A percentile compares a stretch with the other conserved stretches of the same genome.
These are phyloP conservation scores for Amphiprion percula DNA, from an alignment of 2,113 vertebrate genomes.

Conservation along the genomic window DNA sequence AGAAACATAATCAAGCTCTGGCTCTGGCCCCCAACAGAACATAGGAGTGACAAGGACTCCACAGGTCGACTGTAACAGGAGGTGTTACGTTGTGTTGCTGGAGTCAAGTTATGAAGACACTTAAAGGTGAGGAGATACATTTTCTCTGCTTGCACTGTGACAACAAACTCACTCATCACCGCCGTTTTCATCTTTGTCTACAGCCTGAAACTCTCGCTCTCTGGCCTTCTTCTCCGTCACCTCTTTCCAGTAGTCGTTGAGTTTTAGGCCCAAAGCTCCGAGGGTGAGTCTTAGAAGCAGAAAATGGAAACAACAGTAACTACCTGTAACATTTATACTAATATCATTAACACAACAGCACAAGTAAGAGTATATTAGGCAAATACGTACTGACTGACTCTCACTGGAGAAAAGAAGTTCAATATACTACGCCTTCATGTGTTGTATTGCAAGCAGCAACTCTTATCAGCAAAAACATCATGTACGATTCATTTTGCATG, in stretches of 20 bases:
- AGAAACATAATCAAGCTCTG: neutral
- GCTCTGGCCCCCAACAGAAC: neutral
- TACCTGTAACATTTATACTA: neutral
- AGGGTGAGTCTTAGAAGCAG: slow-evolving; percentile 79
- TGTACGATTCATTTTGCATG: neutral
- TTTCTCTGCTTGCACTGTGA: neutral
- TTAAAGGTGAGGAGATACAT: neutral
- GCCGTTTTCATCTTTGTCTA: slow-evolving; percentile 48
- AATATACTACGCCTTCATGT: too few relatives aligned
- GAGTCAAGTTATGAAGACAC: too few relatives aligned
- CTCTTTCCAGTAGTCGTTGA: slow-evolving; percentile 88
- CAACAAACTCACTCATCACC: slow-evolving; percentile 58
- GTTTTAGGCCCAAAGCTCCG: slow-evolving; percentile 85
- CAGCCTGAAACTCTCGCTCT: slow-evolving; percentile 72
- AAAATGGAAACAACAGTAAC: neutral
- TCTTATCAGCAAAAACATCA: too few relatives aligned
- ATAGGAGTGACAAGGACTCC: too few relatives aligned
- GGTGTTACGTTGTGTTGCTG: too few relatives aligned
- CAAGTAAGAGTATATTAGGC: neutral
- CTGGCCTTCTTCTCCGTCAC: slow-evolving; percentile 80
- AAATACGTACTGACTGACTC: too few relatives aligned
- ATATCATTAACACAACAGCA: neutral
- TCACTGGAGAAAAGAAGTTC: neutral
- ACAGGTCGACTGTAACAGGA: too few relatives aligned
- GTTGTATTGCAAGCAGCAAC: too few relatives aligned